A percentile compares a stretch with the other conserved stretches of the same genome.
Evolutionary conservation across 2,888 invertebrate genomes (phyloP).

Genomic region (Eupithecia inturbata): DNA sequence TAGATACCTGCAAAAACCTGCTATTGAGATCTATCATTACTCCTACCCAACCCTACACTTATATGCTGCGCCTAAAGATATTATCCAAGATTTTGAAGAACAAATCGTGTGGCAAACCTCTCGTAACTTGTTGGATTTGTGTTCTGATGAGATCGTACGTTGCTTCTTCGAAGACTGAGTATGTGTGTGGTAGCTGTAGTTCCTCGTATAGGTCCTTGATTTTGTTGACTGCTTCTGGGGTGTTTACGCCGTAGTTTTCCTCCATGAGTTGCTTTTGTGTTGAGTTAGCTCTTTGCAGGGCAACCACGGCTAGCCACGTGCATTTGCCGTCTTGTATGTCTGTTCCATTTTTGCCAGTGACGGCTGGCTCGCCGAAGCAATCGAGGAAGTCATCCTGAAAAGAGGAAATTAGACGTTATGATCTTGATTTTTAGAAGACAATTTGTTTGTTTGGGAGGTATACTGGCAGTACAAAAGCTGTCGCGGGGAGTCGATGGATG

Average conservation of each 20-base stretch:
- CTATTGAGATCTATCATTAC: slow-evolving; percentile 41
- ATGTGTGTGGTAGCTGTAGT: slow-evolving; percentile 89
- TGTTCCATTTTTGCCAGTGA: slow-evolving; percentile 95
- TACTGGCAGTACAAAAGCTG: neutral
- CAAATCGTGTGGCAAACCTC: slow-evolving; percentile 91
- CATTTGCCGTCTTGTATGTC: slow-evolving; percentile 99
- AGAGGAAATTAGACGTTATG: slow-evolving; percentile 15
- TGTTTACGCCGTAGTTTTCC: slow-evolving; percentile 89
- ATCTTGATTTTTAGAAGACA: neutral
- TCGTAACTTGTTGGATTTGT: slow-evolving; percentile 92
- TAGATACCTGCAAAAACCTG: slow-evolving; percentile 42
- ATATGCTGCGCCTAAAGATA: slow-evolving; percentile 89
- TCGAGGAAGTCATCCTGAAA: slow-evolving; percentile 94
- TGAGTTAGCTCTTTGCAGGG: slow-evolving; percentile 90
- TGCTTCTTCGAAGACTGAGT: slow-evolving; percentile 92
- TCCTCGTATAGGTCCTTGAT: slow-evolving; percentile 91
- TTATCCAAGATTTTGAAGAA: slow-evolving; percentile 93
- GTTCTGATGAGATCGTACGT: slow-evolving; percentile 91
- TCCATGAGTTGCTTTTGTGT: slow-evolving; percentile 89
- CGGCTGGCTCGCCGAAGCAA: slow-evolving; percentile 93
- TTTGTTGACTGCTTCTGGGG: slow-evolving; percentile 86
- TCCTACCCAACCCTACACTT: slow-evolving; percentile 49
- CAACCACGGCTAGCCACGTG: slow-evolving; percentile 96
- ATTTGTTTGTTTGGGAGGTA: neutral
- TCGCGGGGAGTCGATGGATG: neutral